Base-by-base conservation (phyloP, 1,140 invertebrate genomes). In the Panonychus citri region DNA sequence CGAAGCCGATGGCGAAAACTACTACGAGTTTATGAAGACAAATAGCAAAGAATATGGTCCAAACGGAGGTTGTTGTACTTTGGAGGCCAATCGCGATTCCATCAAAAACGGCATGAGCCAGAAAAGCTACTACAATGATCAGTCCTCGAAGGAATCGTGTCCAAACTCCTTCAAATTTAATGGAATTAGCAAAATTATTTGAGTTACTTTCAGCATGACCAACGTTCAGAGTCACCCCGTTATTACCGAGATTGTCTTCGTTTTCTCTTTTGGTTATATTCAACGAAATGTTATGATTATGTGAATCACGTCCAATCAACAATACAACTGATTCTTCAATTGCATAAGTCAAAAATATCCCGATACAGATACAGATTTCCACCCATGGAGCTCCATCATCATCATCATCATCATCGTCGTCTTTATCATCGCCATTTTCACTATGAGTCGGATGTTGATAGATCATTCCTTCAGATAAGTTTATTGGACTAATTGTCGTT, bases 71-170 rank as follows among this genome's bases (percentile, higher is more conserved):
- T 12, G 75, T 64, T 17, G 72, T 74, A 1, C 68, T 70, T 63
- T 84, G 81, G 3, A 86, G 66, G 1, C 83, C 83, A 7, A 86
- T 78, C 0, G 83, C 81, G 51, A 86, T 68, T 1, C 88, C 88
- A 75, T 94, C 88, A 64, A 94, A 88, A 0, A 90, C 70, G 61
- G 88, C 84, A 65, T 94, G 88, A 54, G 91, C 78, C 5, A 85
- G 87, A 13, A 94, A 71, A 2, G 87, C 87, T 3, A 58, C 43
- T 12, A 65, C 58, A 5, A 62, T 62, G 26, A 58, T 46, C 5
- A 64, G 48, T 30, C 48, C 59, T 8, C 52, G 48, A 15, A 64
- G 12, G 19, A 46, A 39, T 56, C 26, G 17, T 27, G 28, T 17
- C 49, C 28, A 51, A n/a, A 7, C 12, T 7, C 30, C 12, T 34